phyloP scores from a whole-genome alignment of 2,888 invertebrate species.

The Rotaria macrura region DNA sequence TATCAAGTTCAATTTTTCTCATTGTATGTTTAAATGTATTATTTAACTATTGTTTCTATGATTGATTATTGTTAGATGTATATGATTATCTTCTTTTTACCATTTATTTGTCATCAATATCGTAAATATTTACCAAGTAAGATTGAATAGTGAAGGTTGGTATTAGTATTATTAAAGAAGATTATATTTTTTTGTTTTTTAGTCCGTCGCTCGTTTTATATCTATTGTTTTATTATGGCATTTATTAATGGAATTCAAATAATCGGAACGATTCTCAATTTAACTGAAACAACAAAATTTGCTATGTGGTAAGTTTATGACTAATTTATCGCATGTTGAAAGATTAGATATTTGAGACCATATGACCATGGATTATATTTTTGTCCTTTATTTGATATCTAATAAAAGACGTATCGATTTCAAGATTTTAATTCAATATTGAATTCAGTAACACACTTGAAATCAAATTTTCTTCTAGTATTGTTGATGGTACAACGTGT shows the following conservation, averaged over 20 bases:
- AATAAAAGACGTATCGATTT: too few relatives aligned
- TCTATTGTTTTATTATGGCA: neutral
- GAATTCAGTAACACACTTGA: too few relatives aligned
- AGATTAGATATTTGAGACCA: too few relatives aligned
- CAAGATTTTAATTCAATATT: too few relatives aligned
- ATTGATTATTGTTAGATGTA: neutral
- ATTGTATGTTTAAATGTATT: neutral
- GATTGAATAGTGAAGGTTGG: neutral
- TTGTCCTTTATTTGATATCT: too few relatives aligned
- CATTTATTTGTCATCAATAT: neutral
- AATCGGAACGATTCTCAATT: neutral
- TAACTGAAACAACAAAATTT: neutral
- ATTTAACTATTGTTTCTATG: neutral
- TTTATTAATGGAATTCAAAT: constrained; percentile 13
- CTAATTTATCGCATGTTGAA: too few relatives aligned
- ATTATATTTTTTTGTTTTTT: neutral
- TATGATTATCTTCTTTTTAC: neutral
- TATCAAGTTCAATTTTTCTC: neutral
- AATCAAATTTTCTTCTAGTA: neutral
- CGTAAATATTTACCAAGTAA: constrained; percentile 18
- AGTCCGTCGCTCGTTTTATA: neutral
- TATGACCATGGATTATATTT: too few relatives aligned
- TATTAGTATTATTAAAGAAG: neutral
- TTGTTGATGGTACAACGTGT: constrained; percentile 7
- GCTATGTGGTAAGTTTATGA: neutral